phyloP scores from a whole-genome alignment of 2,113 vertebrate species.

The Raja brachyura region DNA sequence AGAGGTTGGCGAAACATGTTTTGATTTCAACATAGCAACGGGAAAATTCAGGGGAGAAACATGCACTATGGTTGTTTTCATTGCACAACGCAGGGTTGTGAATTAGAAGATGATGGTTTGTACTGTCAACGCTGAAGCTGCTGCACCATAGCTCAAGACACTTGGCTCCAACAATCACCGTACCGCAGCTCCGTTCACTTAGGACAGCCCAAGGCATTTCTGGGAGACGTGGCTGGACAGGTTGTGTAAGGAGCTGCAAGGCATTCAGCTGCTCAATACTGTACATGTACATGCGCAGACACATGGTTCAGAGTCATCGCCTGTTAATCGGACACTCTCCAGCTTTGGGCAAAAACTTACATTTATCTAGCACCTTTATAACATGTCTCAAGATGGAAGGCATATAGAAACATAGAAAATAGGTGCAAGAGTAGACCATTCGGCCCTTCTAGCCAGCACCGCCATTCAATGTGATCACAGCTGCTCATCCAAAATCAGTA shows the following conservation, averaged over 20 bases:
- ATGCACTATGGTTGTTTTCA: neutral
- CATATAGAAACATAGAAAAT: too few relatives aligned
- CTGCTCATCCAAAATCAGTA: too few relatives aligned
- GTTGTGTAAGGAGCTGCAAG: too few relatives aligned
- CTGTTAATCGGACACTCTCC: neutral
- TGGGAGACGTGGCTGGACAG: neutral
- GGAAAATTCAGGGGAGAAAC: neutral
- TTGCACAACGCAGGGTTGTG: neutral
- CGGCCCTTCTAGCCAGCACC: too few relatives aligned
- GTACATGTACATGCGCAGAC: neutral
- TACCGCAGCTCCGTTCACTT: neutral
- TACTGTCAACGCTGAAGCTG: neutral
- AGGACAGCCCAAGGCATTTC: too few relatives aligned
- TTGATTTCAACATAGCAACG: neutral
- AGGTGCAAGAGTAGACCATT: too few relatives aligned
- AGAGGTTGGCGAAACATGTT: neutral
- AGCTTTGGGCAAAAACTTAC: neutral
- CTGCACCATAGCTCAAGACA: neutral
- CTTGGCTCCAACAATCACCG: neutral
- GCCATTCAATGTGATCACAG: too few relatives aligned
- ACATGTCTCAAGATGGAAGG: neutral
- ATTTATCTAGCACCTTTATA: neutral
- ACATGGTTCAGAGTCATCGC: neutral
- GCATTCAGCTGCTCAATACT: neutral
- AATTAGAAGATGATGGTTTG: neutral